Evolutionary conservation across 2,888 invertebrate species (phyloP), one percentile per base, ranked within the genome.

Genomic region (Sussaba pulchella): DNA sequence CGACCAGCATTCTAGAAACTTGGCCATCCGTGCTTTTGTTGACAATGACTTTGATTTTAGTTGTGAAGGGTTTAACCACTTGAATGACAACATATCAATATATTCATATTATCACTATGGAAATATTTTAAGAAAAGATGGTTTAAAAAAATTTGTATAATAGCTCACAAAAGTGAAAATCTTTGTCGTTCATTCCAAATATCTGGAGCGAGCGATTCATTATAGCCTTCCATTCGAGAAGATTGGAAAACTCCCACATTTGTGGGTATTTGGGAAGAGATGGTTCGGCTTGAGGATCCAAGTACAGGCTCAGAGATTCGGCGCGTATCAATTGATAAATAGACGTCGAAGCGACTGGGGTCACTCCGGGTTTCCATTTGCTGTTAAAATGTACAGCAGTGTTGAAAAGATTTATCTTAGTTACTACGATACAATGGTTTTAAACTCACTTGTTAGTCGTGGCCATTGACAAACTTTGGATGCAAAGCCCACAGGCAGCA

Each of bases 111-210:
- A 26, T 52, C 1, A 1, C 24, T 1, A 24, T 24, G 9, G 10
- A 26, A n/a, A n/a, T n/a, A n/a, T n/a, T n/a, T n/a, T n/a, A n/a
- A n/a, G n/a, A n/a, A n/a, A n/a, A n/a, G n/a, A n/a, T n/a, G n/a
- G n/a, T n/a, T n/a, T n/a, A n/a, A n/a, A n/a, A n/a, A n/a, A n/a
- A n/a, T n/a, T n/a, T n/a, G n/a, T n/a, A n/a, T n/a, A n/a, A n/a
- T n/a, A n/a, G n/a, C 95, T 94, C 92, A 97, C 97, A 93, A 92
- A 97, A 97, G 87, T 97, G 95, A 91, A 97, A 96, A 80, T 96
- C 95, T 89, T 96, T 95, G 81, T 95, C 94, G 88, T 96, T 95
- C 93, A 96, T 95, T 17, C 95, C 95, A 90, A 96, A 96, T 85
- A 96, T 96, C 87, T 96, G 95, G 8, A 97, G 92, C 0, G 96